Base-by-base conservation (phyloP, 2,888 invertebrate species). In the Hyposoter didymator region DNA sequence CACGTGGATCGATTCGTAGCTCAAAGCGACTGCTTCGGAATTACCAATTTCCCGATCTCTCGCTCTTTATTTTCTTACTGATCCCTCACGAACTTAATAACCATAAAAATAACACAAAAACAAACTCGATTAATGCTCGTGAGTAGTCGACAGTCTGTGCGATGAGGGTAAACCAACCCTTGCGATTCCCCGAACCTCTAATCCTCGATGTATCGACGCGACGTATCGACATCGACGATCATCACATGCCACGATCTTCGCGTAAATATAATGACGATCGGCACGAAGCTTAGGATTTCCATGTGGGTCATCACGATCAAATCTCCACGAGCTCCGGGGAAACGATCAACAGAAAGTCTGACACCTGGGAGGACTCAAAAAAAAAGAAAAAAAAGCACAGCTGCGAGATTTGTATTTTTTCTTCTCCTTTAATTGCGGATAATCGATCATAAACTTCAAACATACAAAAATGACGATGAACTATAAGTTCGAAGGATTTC, bases 351-450 rank as follows among this genome's bases (percentile, higher is more conserved):
- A 84, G 83, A 85, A 87, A 78, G 81, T 84, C 84, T 84, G 84
- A 88, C 87, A 84, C 82, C 83, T 88, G 84, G 81, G 84, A 86
- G 64, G 72, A 22, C 22, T 49, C 66, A 69, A 76, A 72, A 47
- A 35, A 72, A 70, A 59, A 76, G 75, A 47, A 35, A 72, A 70
- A 59, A 52, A 52, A 35, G n/a, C n/a, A n/a, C n/a, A 67, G 62
- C 19, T 43, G 49, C 19, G 69, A 83, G 66, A 73, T 83, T 14
- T 66, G 59, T 72, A 52, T 72, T 83, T 76, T 75, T 70, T 62
- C 39, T 78, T 62, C 39, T 74, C 59, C 66, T 85, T 82, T 89
- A 88, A 89, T 89, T 87, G 84, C 85, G 55, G 69, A 84, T 88
- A 84, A 88, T 85, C 85, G 88, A 84, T 64, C 70, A 62, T 81